Conservation (phyloP, 64 coral and sea anemone species). For the Hydrozoanthus tunicans region DNA sequence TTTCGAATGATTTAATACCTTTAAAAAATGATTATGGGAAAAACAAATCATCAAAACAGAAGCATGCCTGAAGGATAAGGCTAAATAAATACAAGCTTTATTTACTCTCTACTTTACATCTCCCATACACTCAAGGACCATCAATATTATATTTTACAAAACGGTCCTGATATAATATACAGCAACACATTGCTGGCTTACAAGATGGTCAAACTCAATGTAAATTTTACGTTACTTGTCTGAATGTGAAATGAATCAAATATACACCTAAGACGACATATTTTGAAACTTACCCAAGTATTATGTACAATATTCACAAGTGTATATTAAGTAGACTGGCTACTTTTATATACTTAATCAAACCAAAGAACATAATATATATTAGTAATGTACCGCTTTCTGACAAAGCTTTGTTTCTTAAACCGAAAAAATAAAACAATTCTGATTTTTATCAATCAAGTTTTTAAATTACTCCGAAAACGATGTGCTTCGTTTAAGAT, state of each 20-base stretch:
- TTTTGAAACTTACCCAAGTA: background rate
- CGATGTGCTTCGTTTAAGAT: background rate
- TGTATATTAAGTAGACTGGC: slow-evolving; percentile 21
- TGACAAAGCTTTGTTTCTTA: slow-evolving; percentile 13
- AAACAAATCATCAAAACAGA: background rate
- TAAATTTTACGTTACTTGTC: background rate
- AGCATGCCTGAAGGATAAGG: background rate
- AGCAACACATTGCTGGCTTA: background rate
- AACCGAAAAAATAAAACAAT: slow-evolving; percentile 28
- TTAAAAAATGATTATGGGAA: background rate
- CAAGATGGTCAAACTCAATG: background rate
- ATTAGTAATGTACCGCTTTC: slow-evolving; percentile 31
- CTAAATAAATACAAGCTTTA: slow-evolving; percentile 59
- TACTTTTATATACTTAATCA: slow-evolving; percentile 20
- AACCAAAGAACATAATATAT: slow-evolving; percentile 38
- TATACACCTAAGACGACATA: slow-evolving; percentile 4
- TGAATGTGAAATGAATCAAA: background rate
- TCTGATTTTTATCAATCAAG: background rate
- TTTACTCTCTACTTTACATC: slow-evolving; percentile 39
- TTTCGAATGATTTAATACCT: too few species aligned
- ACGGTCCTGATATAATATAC: slow-evolving; percentile 10
- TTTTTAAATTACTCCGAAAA: background rate
- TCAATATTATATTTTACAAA: slow-evolving; percentile 60
- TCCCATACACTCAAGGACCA: slow-evolving; percentile 32
- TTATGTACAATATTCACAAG: slow-evolving; percentile 53